A percentile compares a stretch with the other conserved stretches of the same genome.
Evolutionary conservation across 2,797 vertebrate species (phyloP).

Genomic region (Acanthurus leucopareius): DNA sequence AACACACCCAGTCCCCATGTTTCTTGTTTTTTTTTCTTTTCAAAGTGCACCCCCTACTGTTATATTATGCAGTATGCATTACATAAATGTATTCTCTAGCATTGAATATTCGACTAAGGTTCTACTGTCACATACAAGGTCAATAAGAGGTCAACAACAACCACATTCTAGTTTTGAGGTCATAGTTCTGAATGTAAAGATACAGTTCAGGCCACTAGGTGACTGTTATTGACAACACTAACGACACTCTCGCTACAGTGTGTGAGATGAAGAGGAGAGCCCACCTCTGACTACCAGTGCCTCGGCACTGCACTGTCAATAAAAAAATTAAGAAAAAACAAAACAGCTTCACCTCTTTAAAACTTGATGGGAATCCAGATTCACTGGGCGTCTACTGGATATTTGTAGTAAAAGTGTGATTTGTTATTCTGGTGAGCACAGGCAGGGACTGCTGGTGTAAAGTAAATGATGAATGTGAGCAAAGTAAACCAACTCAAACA

Average conservation of each 20-base stretch:
- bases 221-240: slow-evolving; percentile 67
- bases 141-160: slow-evolving; percentile 59
- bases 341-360: too few species aligned
- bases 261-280: slow-evolving; percentile 42
- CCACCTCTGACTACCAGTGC: slow-evolving; percentile 20
- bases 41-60: slow-evolving; percentile 54
- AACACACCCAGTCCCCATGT: slow-evolving; percentile 3
- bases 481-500: slow-evolving; percentile 8
- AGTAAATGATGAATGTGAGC: background rate
- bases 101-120: slow-evolving; percentile 52
- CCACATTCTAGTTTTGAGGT: slow-evolving; percentile 77
- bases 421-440: slow-evolving; percentile 16
- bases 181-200: slow-evolving; percentile 74
- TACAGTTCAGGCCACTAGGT: slow-evolving; percentile 80
- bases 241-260: slow-evolving; percentile 62
- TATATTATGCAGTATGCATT: slow-evolving; percentile 69
- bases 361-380: background rate
- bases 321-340: background rate
- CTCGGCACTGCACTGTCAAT: slow-evolving; percentile 6
- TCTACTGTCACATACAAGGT: slow-evolving; percentile 55
- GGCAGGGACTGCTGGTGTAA: slow-evolving; percentile 23
- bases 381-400: slow-evolving; percentile 6
- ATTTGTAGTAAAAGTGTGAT: background rate
- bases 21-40: background rate
- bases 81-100: slow-evolving; percentile 61